phyloP scores from a whole-genome alignment of 1,140 invertebrate species.

The Tenebrio molitor region DNA sequence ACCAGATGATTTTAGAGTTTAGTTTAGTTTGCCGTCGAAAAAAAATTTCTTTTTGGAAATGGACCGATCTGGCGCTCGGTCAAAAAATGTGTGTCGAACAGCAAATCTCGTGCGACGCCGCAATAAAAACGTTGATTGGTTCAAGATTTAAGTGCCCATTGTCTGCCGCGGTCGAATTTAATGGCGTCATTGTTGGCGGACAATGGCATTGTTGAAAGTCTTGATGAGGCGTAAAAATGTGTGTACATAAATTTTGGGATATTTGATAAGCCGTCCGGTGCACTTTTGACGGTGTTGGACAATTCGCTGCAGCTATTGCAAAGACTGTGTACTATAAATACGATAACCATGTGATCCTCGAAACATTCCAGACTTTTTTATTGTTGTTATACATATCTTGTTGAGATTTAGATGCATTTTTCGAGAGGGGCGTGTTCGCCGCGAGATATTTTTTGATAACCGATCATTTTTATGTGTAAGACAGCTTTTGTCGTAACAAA shows the following conservation, averaged over 20 bases:
- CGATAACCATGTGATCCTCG: constrained; percentile 50
- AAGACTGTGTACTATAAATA: constrained; percentile 30
- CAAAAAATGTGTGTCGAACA: too few species aligned
- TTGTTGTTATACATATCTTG: constrained; percentile 46
- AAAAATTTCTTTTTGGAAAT: too few species aligned
- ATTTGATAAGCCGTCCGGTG: constrained; percentile 8
- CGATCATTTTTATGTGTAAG: constrained; percentile 45
- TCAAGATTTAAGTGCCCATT: too few species aligned
- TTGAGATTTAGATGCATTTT: constrained; percentile 51
- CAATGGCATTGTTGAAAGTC: not conserved
- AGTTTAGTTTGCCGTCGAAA: too few species aligned
- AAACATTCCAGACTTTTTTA: constrained; percentile 52
- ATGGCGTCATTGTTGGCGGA: too few species aligned
- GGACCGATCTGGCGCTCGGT: too few species aligned
- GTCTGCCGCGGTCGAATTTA: too few species aligned
- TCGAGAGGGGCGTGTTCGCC: not conserved
- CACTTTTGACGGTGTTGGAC: constrained; percentile 42
- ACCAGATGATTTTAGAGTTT: too few species aligned
- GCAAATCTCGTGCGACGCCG: too few species aligned
- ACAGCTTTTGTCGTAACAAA: constrained; percentile 59
- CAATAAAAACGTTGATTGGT: too few species aligned
- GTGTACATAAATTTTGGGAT: constrained; percentile 20
- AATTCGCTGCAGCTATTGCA: constrained; percentile 25
- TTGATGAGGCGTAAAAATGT: not conserved
- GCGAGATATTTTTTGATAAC: constrained; percentile 19